Conservation (phyloP, 1,140 invertebrate genomes). For the Drosophila mojavensis region DNA sequence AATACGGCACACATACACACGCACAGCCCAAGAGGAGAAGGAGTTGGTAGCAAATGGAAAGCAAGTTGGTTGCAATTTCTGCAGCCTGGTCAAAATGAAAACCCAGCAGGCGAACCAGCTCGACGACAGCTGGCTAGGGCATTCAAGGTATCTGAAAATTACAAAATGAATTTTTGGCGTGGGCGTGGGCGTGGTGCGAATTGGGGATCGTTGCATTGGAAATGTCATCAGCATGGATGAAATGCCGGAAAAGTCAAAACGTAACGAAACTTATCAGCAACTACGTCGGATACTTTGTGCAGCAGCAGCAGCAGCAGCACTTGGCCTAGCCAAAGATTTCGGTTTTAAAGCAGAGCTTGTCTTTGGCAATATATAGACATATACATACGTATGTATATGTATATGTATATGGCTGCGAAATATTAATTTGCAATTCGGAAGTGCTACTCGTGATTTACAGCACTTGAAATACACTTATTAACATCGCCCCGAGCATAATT, state of each 20-base stretch:
- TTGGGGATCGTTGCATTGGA: slow-evolving; percentile 56
- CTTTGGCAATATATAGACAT: slow-evolving; percentile 11
- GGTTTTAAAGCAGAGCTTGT: slow-evolving; percentile 39
- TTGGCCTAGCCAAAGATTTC: slow-evolving; percentile 12
- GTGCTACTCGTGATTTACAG: slow-evolving; percentile 66
- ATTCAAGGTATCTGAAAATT: slow-evolving; percentile 70
- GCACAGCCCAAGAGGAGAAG: slow-evolving; percentile 1
- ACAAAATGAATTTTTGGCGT: slow-evolving; percentile 75
- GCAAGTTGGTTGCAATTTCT: slow-evolving; percentile 75
- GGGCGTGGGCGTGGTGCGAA: background rate
- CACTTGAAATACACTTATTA: slow-evolving; percentile 73
- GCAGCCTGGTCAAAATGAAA: slow-evolving; percentile 76
- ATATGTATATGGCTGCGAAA: slow-evolving; percentile 31
- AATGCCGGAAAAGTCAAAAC: slow-evolving; percentile 80
- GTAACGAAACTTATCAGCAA: slow-evolving; percentile 80
- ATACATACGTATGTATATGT: background rate
- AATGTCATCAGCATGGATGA: slow-evolving; percentile 81
- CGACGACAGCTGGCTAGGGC: slow-evolving; percentile 58
- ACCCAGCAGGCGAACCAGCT: slow-evolving; percentile 21
- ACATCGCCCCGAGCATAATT: slow-evolving; percentile 77
- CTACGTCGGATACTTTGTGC: slow-evolving; percentile 71
- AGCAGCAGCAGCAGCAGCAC: slow-evolving; percentile 15
- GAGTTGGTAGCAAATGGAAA: slow-evolving; percentile 52
- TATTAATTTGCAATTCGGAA: slow-evolving; percentile 67
- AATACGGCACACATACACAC: slow-evolving; percentile 26